Evolutionary conservation across 2,888 invertebrate species (phyloP).

Genomic region (Acanthoscelides obtectus): DNA sequence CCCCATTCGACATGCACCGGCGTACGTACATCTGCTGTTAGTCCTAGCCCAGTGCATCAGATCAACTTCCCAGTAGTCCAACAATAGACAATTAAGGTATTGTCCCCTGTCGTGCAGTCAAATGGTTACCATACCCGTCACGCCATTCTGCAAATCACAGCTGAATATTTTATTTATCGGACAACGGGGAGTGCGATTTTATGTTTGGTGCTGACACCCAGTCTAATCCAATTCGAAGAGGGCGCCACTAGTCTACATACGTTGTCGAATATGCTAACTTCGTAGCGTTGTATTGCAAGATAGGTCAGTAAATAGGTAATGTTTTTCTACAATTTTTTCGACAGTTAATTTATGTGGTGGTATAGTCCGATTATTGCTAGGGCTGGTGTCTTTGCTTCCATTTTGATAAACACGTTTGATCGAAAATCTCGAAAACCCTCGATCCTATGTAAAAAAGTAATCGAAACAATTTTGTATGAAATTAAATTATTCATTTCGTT

Average conservation of each 20-base stretch:
- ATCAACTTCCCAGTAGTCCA: neutral
- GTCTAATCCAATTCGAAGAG: neutral
- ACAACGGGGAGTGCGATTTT: neutral
- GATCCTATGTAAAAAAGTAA: too few relatives aligned
- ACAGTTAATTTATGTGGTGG: too few relatives aligned
- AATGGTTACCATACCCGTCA: neutral
- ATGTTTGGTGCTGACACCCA: neutral
- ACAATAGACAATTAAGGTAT: neutral
- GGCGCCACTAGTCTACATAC: neutral
- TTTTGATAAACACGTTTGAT: too few relatives aligned
- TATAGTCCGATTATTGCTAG: too few relatives aligned
- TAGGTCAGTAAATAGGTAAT: too few relatives aligned
- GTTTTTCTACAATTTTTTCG: too few relatives aligned
- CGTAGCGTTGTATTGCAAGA: too few relatives aligned
- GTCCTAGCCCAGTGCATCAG: neutral
- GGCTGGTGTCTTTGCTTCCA: too few relatives aligned
- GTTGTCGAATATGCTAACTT: too few relatives aligned
- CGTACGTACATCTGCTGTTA: neutral
- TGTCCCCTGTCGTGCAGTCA: neutral
- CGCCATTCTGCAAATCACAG: neutral
- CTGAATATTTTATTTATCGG: neutral
- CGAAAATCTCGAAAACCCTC: too few relatives aligned
- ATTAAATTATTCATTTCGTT: too few relatives aligned
- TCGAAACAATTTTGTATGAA: too few relatives aligned
- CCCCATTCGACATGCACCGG: neutral